These are phyloP conservation scores for Drosophila teissieri DNA, from an alignment of 1,140 invertebrate genomes.

Conservation along the genomic window DNA sequence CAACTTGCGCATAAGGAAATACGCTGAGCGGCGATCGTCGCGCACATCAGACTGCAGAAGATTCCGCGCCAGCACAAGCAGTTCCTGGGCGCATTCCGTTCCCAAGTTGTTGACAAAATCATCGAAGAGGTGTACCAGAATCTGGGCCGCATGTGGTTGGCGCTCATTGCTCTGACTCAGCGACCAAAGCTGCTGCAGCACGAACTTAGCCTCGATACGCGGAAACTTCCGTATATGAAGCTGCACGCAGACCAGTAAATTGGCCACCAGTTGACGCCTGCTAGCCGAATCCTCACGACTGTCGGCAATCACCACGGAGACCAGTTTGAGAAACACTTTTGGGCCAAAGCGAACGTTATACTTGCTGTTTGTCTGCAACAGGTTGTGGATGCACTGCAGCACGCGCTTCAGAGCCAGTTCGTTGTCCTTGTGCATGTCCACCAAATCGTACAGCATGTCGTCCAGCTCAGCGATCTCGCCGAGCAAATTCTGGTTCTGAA, in stretches of 20 bases:
- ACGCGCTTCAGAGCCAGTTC: slow-evolving; percentile 55
- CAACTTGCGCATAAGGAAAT: slow-evolving; percentile 64
- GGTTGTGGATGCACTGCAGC: slow-evolving; percentile 58
- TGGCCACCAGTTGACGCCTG: slow-evolving; percentile 56
- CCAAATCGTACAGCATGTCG: slow-evolving; percentile 59
- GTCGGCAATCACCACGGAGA: slow-evolving; percentile 51
- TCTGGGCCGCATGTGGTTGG: slow-evolving; percentile 59
- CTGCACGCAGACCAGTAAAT: slow-evolving; percentile 66
- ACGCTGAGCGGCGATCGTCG: slow-evolving; percentile 57
- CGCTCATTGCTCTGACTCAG: slow-evolving; percentile 42
- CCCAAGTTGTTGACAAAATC: slow-evolving; percentile 54
- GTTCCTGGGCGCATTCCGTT: slow-evolving; percentile 26
- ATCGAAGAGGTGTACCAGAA: slow-evolving; percentile 59
- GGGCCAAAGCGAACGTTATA: slow-evolving; percentile 65
- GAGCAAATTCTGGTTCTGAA: slow-evolving; percentile 69
- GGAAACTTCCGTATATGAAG: slow-evolving; percentile 57
- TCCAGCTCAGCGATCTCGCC: slow-evolving; percentile 67
- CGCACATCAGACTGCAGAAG: slow-evolving; percentile 54
- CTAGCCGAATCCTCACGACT: slow-evolving; percentile 20
- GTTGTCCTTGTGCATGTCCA: slow-evolving; percentile 58
- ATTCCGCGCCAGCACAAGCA: slow-evolving; percentile 32
- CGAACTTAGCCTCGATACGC: slow-evolving; percentile 56
- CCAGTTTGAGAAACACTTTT: slow-evolving; percentile 65
- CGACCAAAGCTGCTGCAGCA: slow-evolving; percentile 63
- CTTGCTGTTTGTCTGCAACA: slow-evolving; percentile 56